phyloP scores from a whole-genome alignment of 2,888 invertebrate genomes.

The Ophioninae sp. region DNA sequence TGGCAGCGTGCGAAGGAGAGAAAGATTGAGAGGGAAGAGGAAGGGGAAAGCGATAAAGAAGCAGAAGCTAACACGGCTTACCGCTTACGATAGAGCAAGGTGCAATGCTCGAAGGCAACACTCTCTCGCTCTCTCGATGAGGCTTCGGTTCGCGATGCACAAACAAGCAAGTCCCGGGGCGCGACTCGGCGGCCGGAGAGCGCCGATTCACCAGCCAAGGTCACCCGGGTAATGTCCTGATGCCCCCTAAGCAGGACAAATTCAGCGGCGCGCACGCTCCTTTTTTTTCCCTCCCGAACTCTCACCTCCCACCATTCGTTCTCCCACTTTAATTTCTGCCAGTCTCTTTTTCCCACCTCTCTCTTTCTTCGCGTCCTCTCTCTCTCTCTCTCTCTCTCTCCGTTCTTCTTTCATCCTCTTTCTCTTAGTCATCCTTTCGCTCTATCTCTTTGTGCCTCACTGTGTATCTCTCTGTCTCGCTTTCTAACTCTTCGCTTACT shows the following conservation, averaged over 20 bases:
- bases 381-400: conserved; percentile 1
- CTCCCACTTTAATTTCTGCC: too few species aligned
- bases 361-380: neutral
- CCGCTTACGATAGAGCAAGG: conserved; percentile 77
- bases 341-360: too few species aligned
- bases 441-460: neutral
- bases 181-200: conserved; percentile 57
- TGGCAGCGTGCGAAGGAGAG: conserved; percentile 38
- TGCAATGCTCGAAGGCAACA: conserved; percentile 75
- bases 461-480: neutral
- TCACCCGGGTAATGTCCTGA: conserved; percentile 81
- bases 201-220: conserved; percentile 76
- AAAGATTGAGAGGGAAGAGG: conserved; percentile 53
- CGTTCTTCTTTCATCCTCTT: neutral
- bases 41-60: conserved; percentile 62
- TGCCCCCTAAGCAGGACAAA: conserved; percentile 81
- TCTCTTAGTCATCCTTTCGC: neutral
- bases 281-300: conserved; percentile 31
- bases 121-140: conserved; percentile 59
- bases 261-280: conserved; percentile 68
- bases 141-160: conserved; percentile 71
- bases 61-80: conserved; percentile 58
- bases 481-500: neutral
- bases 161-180: conserved; percentile 72
- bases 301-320: conserved; percentile 17